Evolutionary conservation across 2,113 vertebrate genomes (phyloP).

Genomic region (Struthio camelus): DNA sequence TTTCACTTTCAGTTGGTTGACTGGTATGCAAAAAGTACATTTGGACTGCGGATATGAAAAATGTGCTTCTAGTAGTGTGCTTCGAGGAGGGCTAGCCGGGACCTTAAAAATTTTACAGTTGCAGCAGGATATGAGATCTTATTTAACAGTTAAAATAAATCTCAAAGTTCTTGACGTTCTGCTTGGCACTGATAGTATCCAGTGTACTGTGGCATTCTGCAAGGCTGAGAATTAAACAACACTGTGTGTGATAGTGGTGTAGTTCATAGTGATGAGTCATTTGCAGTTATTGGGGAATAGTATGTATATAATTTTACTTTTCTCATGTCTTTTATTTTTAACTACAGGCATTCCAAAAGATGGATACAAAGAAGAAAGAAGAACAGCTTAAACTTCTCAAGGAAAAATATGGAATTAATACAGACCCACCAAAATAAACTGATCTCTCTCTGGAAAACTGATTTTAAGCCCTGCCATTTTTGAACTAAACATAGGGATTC

Average conservation of each 20-base stretch:
- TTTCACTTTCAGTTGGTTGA: not conserved
- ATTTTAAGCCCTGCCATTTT: not conserved
- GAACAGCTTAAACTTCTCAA: conserved; percentile 98
- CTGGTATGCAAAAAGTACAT: not conserved
- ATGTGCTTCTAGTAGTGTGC: accelerated
- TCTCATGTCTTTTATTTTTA: not conserved
- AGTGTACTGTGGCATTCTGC: not conserved
- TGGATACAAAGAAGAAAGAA: conserved; percentile 99
- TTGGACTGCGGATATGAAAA: not conserved
- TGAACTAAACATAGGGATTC: not conserved
- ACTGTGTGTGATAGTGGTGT: not conserved
- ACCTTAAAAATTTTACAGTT: not conserved
- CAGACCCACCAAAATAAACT: conserved; percentile 93
- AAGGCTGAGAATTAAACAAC: accelerated
- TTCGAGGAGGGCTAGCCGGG: not conserved
- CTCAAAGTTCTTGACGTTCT: not conserved
- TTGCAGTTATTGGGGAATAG: not conserved
- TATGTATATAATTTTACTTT: not conserved
- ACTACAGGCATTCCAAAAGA: conserved; percentile 96
- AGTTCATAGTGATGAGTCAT: accelerated
- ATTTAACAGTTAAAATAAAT: not conserved
- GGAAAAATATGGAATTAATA: conserved; percentile 99
- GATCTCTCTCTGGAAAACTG: not conserved
- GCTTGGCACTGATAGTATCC: accelerated
- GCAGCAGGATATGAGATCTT: not conserved